phyloP scores from a whole-genome alignment of 2,797 vertebrate species.

The Bryconaethiops microstoma region DNA sequence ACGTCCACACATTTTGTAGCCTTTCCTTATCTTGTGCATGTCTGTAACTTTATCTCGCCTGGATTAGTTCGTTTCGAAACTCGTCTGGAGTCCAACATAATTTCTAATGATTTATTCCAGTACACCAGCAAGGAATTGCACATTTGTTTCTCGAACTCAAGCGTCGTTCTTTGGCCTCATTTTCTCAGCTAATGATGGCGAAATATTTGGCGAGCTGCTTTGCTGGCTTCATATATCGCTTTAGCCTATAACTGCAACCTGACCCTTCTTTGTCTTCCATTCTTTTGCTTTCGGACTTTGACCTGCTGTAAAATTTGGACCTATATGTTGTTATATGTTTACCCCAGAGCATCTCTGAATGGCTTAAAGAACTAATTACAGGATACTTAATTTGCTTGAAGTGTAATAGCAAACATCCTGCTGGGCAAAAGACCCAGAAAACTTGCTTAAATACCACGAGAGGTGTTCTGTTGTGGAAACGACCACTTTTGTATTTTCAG shows the following conservation, averaged over 20 bases:
- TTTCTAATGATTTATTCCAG: constrained; percentile 36
- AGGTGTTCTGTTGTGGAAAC: constrained; percentile 58
- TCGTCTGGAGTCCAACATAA: constrained; percentile 13
- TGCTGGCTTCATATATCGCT: constrained; percentile 33
- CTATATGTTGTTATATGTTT: constrained; percentile 33
- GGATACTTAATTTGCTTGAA: constrained; percentile 12
- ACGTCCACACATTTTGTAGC: too few species aligned
- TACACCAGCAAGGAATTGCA: constrained; percentile 25
- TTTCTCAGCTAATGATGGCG: constrained; percentile 20
- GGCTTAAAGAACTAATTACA: constrained; percentile 21
- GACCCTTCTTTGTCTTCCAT: neutral
- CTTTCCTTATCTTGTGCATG: too few species aligned
- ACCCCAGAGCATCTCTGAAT: neutral
- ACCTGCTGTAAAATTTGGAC: constrained; percentile 30
- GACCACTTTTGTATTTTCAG: constrained; percentile 44
- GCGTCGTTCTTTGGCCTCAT: constrained; percentile 23
- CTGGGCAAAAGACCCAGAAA: constrained; percentile 42
- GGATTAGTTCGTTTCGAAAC: constrained; percentile 17
- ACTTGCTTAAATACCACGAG: constrained; percentile 47
- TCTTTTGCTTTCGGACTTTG: constrained; percentile 31
- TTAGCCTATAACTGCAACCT: constrained; percentile 36
- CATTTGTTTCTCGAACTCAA: constrained; percentile 14
- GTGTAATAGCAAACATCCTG: constrained; percentile 33
- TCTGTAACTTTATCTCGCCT: neutral
- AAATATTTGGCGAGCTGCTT: constrained; percentile 34